phyloP scores from a whole-genome alignment of 2,113 vertebrate genomes.

The Nymphicus hollandicus region DNA sequence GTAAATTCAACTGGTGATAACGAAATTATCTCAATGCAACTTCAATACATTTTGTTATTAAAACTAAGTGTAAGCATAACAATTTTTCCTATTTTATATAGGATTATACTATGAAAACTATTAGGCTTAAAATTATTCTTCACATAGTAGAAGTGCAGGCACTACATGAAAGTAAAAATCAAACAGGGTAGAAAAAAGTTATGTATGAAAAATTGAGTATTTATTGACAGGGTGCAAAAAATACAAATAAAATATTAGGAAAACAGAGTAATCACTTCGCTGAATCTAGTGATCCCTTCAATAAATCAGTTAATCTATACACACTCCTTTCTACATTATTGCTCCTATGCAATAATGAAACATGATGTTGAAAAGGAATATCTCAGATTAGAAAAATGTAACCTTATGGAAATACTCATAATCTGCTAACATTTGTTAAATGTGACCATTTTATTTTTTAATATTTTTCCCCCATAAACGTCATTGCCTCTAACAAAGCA shows the following conservation, averaged over 20 bases:
- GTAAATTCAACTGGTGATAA: neutral
- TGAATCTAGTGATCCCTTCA: neutral
- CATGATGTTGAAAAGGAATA: neutral
- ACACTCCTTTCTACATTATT: neutral
- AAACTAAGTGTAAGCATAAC: neutral
- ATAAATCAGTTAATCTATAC: neutral
- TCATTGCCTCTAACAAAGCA: neutral
- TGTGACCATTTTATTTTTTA: neutral
- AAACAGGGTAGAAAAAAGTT: neutral
- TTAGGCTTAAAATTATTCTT: neutral
- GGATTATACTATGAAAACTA: neutral
- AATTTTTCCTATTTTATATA: neutral
- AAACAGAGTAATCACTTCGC: neutral
- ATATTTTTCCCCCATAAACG: neutral
- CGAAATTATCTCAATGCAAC: neutral
- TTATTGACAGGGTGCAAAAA: neutral
- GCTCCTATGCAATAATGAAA: neutral
- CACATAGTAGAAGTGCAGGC: neutral
- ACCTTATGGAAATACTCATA: neutral
- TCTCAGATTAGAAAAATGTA: neutral
- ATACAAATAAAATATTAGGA: neutral
- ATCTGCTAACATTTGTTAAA: neutral
- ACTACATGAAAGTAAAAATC: neutral
- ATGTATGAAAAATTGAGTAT: neutral
- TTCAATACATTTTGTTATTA: neutral